Evolutionary conservation across 2,888 invertebrate species (phyloP), one percentile per base, ranked within the genome.

Genomic region (Synergus umbraculus): DNA sequence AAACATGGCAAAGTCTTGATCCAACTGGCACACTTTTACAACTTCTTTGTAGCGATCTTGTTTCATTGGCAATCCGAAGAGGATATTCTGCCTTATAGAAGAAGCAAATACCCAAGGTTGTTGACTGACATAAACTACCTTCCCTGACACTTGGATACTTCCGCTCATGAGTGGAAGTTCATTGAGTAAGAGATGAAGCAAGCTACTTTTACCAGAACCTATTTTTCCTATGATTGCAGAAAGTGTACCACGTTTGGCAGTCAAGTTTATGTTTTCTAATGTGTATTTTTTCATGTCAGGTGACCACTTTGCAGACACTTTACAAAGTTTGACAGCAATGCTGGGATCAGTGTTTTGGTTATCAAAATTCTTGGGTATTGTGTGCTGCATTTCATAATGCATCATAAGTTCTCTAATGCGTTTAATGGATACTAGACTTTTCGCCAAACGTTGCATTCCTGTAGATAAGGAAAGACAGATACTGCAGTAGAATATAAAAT

Each of bases 31-130:
- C 0, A 95, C 95, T 87, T 93, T 93, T 3, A 95, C 93, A 0
- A 95, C 95, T 69, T 92, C 91, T 63, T 92, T 90, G 85, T 92
- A 92, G 67, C 91, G 88, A 65, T 85, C 80, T 60, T 89, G 85
- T 63, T 91, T 84, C 83, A 89, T 91, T 5, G 85, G 79, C 79
- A 90, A 87, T 0, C 92, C 92, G 54, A 92, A 92, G 3, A 92
- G 82, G 77, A 92, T 94, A 88, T 96, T 96, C 84, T 95, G 94
- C 77, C 93, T 91, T 9, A 95, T 92, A 86, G 95, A 93, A 88
- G 96, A 95, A 0, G 95, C 94, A 87, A 96, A 96, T 12, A 96
- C 93, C 97, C 98, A 98, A 0, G 98, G 95, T 86, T 97, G 95
- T 89, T 97, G 97, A 63, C 96, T 94, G 0, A 96, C 95, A 88